phyloP scores from a whole-genome alignment of 2,797 vertebrate genomes.

The Argya squamiceps region DNA sequence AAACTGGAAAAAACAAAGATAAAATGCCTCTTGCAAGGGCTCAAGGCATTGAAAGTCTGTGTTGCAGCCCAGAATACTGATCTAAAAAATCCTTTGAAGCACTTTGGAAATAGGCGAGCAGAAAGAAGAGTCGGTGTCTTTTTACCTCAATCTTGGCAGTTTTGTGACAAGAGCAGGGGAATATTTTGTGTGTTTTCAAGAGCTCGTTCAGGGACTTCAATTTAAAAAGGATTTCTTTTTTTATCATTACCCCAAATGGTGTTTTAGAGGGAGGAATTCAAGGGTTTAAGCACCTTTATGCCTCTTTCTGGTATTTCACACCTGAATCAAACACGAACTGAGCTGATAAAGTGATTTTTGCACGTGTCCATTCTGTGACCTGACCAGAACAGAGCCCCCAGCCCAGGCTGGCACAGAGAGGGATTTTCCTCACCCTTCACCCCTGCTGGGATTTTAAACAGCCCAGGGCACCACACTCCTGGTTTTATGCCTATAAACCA shows the following conservation, averaged over 20 bases:
- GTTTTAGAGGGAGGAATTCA: background rate
- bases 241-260: background rate
- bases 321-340: background rate
- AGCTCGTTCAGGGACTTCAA: background rate
- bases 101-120: background rate
- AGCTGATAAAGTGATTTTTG: background rate
- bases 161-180: background rate
- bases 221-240: background rate
- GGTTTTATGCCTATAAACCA: background rate
- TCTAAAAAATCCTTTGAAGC: background rate
- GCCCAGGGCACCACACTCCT: background rate
- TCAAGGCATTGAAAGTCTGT: background rate
- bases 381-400: background rate
- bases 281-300: background rate
- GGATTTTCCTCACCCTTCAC: background rate
- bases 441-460: background rate
- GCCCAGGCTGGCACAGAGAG: background rate
- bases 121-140: rapidly evolving
- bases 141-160: background rate
- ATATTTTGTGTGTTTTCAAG: background rate
- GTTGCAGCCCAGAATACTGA: background rate
- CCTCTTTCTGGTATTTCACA: background rate
- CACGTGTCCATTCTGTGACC: background rate
- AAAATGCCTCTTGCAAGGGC: background rate
- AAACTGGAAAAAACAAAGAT: background rate